A percentile compares a stretch with the other conserved stretches of the same genome.
Evolutionary conservation across 2,888 invertebrate genomes (phyloP).

Genomic region (Brassicogethes aeneus): DNA sequence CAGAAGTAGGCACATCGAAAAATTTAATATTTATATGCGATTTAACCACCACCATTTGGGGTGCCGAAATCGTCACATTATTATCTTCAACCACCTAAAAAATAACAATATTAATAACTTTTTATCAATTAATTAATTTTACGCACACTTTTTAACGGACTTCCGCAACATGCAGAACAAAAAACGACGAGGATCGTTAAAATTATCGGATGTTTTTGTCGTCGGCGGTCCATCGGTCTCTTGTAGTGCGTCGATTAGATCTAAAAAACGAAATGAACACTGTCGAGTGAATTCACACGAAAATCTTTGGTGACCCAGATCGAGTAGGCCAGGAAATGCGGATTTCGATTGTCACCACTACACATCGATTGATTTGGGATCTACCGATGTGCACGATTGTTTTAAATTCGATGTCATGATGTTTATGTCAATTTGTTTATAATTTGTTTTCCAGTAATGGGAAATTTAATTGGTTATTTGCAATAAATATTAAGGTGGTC

Average conservation of each 20-base stretch:
- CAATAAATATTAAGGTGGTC: too few relatives aligned
- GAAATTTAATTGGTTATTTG: too few relatives aligned
- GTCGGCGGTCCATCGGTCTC: not conserved
- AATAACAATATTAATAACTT: not conserved
- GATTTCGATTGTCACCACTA: conserved; percentile 1
- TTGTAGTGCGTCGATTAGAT: not conserved
- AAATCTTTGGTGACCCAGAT: not conserved
- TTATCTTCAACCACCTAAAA: not conserved
- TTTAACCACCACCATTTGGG: not conserved
- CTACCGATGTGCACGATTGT: not conserved
- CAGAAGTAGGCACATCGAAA: conserved; percentile 53
- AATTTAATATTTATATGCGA: conserved; percentile 13
- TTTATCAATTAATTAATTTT: not conserved
- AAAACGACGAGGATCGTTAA: too few relatives aligned
- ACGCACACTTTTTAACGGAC: not conserved
- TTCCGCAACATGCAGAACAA: not conserved
- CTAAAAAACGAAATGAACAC: not conserved
- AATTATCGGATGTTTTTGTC: not conserved
- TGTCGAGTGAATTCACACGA: not conserved
- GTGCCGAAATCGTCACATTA: not conserved
- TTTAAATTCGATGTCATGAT: too few relatives aligned
- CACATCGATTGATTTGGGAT: not conserved
- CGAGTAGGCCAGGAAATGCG: conserved; percentile 1
- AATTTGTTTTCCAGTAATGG: too few relatives aligned
- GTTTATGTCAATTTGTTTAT: too few relatives aligned